phyloP scores from a whole-genome alignment of 1,140 invertebrate species.

The Aphis craccivora region DNA sequence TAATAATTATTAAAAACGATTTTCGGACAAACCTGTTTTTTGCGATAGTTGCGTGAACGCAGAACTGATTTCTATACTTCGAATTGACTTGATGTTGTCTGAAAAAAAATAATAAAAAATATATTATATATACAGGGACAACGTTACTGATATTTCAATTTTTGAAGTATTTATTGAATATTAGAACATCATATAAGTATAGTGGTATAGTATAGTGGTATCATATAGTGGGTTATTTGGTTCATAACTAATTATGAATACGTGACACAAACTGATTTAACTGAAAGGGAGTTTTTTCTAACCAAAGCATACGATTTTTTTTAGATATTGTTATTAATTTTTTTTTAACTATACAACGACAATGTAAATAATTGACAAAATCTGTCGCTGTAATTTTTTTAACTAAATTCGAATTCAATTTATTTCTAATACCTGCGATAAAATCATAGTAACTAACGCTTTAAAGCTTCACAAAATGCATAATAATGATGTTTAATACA shows the following conservation, averaged over 20 bases:
- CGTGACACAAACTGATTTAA: neutral
- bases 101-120: conserved; percentile 64
- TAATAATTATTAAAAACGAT: conserved; percentile 27
- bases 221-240: neutral
- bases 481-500: neutral
- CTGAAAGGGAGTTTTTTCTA: neutral
- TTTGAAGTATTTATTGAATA: neutral
- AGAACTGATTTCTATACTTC: conserved; percentile 68
- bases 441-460: neutral
- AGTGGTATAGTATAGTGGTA: no score
- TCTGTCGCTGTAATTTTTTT: neutral
- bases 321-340: no score
- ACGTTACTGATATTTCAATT: neutral
- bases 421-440: neutral
- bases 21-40: conserved; percentile 62
- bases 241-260: neutral
- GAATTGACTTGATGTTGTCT: conserved; percentile 68
- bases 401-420: neutral
- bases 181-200: no score
- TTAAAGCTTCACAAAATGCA: neutral
- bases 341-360: no score
- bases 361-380: no score
- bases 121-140: neutral
- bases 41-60: conserved; percentile 67
- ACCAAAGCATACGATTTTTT: neutral